These are phyloP conservation scores for Diarsia rubi DNA, from an alignment of 2,888 invertebrate genomes.

Conservation along the genomic window DNA sequence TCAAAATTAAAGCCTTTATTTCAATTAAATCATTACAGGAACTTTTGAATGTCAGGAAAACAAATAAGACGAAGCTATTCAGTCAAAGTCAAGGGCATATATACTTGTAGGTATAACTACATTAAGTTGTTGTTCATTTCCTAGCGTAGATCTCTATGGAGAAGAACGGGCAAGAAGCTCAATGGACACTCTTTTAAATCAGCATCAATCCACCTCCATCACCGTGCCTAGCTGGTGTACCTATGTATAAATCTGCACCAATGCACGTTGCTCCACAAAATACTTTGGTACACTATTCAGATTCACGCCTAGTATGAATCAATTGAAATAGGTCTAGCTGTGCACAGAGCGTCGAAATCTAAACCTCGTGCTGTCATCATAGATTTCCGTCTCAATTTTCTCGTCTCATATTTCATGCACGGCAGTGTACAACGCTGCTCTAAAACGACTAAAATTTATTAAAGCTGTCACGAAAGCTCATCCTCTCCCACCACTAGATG, in stretches of 20 bases:
- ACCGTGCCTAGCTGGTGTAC: too few species aligned
- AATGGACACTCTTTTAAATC: too few species aligned
- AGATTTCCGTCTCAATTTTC: conserved; percentile 36
- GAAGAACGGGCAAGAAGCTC: too few species aligned
- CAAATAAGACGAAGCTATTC: too few species aligned
- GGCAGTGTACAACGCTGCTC: conserved; percentile 30
- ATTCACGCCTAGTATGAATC: background rate
- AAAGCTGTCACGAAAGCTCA: conserved; percentile 35
- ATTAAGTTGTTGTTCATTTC: too few species aligned
- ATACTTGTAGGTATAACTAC: too few species aligned
- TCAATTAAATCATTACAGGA: too few species aligned
- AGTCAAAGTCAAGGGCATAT: too few species aligned
- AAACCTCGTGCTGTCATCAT: conserved; percentile 41
- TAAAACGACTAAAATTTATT: conserved; percentile 36
- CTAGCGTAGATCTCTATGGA: too few species aligned
- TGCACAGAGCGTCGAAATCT: background rate
- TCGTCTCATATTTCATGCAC: conserved; percentile 30
- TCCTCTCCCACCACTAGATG: conserved; percentile 29
- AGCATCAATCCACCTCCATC: too few species aligned
- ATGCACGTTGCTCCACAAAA: background rate
- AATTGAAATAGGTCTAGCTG: conserved; percentile 3
- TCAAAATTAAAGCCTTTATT: too few species aligned
- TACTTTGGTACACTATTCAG: background rate
- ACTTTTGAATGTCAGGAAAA: too few species aligned
- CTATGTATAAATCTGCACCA: background rate